Base-by-base conservation (phyloP, 2,888 invertebrate species). In the Clostera curtula region DNA sequence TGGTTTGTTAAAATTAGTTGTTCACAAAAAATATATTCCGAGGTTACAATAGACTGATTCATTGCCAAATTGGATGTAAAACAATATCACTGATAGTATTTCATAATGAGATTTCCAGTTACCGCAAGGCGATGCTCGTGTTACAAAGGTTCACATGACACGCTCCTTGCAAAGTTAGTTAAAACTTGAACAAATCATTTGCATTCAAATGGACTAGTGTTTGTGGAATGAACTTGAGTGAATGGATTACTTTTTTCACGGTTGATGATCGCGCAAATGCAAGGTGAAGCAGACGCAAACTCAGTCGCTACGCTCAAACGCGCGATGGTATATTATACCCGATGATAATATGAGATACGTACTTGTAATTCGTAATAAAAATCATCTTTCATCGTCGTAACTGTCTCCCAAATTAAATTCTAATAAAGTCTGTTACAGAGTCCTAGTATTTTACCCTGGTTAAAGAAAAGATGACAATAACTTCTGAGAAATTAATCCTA, bases 161-260 rank as follows among this genome's bases (percentile, higher is more conserved):
- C 13, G 31, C 25, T 30, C 19, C 27, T 24, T 30, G 28, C 28
- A 31, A 19, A 36, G 38, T 41, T 38, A 32, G 43, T 42, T 43
- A 36, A 33, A 43, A 44, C 27, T 36, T 37, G 28, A 47, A 49
- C 46, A 51, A 53, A 55, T 50, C 40, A 51, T 46, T 45, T 44
- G 38, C 44, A 48, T 42, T 47, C 36, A 43, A 47, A 45, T 37
- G 27, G 29, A 25, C 29, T 20, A 19, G 43, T 34, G 28, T 39
- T 34, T 50, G 46, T 49, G 49, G 47, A 44, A 53, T 53, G 46
- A 47, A 43, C 34, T 43, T 52, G 51, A 56, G 48, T 50, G 40
- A 52, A 56, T 55, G 43, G 46, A 58, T 56, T 53, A 53, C 37
- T 54, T 60, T 56, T 60, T 65, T 63, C 54, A 63, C 50, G 57